phyloP scores from a whole-genome alignment of 2,888 invertebrate species.

The Petrolisthes manimaculis region DNA sequence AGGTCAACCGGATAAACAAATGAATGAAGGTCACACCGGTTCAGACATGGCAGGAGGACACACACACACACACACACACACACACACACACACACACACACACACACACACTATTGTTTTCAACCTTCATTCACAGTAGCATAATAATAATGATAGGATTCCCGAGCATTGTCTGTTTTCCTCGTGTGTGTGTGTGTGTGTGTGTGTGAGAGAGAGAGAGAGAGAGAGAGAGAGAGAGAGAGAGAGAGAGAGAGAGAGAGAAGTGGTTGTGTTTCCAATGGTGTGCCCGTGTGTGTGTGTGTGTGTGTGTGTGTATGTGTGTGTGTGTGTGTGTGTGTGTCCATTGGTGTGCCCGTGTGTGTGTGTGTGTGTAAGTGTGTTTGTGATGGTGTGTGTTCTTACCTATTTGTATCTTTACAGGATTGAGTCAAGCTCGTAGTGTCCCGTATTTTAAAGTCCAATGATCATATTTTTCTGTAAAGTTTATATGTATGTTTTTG shows the following conservation, averaged over 20 bases:
- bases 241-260: background rate
- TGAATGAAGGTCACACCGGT: background rate
- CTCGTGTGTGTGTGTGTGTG: background rate
- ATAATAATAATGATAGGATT: background rate
- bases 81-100: slow-evolving; percentile 4
- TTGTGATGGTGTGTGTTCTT: too few species aligned
- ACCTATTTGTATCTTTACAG: too few species aligned
- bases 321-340: background rate
- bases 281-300: background rate
- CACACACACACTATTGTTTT: background rate
- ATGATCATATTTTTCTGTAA: too few species aligned
- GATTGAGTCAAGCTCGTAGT: too few species aligned
- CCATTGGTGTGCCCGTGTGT: too few species aligned
- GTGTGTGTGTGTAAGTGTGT: too few species aligned
- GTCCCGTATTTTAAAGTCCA: too few species aligned
- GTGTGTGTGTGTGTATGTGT: too few species aligned
- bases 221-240: slow-evolving; percentile 25
- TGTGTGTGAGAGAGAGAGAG: slow-evolving; percentile 23
- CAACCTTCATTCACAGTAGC: background rate
- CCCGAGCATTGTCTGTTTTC: background rate
- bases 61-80: slow-evolving; percentile 2
- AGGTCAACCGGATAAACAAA: background rate
- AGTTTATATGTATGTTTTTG: too few species aligned
- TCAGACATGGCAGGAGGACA: background rate
- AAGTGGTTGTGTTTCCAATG: background rate